Base-by-base conservation (phyloP, 2,888 invertebrate genomes). In the Noctua janthina region DNA sequence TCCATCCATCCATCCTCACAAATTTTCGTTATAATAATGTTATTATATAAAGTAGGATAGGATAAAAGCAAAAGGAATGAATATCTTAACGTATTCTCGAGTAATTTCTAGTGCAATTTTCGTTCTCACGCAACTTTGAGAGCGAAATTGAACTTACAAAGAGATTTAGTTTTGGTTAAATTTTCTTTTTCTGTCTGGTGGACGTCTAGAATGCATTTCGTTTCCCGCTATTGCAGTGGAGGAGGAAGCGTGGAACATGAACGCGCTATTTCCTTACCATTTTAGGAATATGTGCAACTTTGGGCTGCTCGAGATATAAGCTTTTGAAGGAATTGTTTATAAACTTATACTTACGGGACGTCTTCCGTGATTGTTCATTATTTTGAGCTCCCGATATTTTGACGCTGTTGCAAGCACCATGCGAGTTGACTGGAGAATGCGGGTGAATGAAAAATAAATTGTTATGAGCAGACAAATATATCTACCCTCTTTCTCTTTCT, bases 171-270 rank as follows among this genome's bases (percentile, higher is more conserved):
- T 88, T 82, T 82, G 76, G 76, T 77, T 70, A 85, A 82, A 85
- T 85, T 85, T 88, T 88, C 88, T 82, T 88, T 82, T 88, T 86
- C 86, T 88, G 85, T 85, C 88, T 88, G 69, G 68, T 73, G 72
- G 76, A 82, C 72, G 86, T 85, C 74, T 82, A 82, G 86, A 88
- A 85, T 77, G 86, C 86, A 70, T 82, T 77, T 77, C 82, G 71
- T 86, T 85, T 85, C 73, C 82, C 86, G 67, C 88, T 69, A 76
- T 86, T 74, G 66, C 74, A 81, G 43, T 62, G 64, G 68, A 81
- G 43, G 56, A 76, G 85, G 81, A 77, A 81, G 62, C 23, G 66
- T 56, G 72, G 74, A 74, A 85, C 72, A 77, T 56, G 69, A 82
- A 72, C n/a, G 43, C 88, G 71, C 80, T 81, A 81, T 72, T 87